Conservation (phyloP, 2,797 vertebrate genomes). For the Champsocephalus gunnari region DNA sequence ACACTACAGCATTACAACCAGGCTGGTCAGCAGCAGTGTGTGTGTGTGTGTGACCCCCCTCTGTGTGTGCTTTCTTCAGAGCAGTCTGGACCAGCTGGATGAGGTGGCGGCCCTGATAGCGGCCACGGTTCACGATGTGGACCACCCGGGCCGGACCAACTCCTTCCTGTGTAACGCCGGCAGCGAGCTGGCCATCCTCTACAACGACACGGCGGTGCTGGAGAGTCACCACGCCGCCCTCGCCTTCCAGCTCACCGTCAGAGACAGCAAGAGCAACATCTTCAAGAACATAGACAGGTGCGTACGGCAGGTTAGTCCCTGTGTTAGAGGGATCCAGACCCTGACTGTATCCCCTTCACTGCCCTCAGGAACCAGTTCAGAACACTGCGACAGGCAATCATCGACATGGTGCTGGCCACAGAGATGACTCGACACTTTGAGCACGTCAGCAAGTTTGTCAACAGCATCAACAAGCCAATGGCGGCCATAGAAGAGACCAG, state of each 20-base stretch:
- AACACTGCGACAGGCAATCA: constrained; percentile 92
- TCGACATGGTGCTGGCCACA: constrained; percentile 98
- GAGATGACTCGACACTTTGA: constrained; percentile 99
- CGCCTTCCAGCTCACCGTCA: constrained; percentile 94
- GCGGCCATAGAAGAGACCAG: constrained; percentile 86
- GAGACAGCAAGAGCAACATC: constrained; percentile 93
- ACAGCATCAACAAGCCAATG: constrained; percentile 97
- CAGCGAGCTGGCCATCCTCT: constrained; percentile 93
- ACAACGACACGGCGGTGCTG: constrained; percentile 94
- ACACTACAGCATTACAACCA: not conserved
- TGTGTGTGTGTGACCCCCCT: constrained; percentile 15
- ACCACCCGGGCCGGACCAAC: constrained; percentile 95
- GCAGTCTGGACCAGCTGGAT: constrained; percentile 93
- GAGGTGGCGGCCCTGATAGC: constrained; percentile 94
- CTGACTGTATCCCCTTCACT: not conserved
- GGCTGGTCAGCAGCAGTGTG: not conserved
- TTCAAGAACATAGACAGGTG: constrained; percentile 96
- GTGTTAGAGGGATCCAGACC: not conserved
- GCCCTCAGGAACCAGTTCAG: constrained; percentile 92
- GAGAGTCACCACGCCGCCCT: constrained; percentile 96
- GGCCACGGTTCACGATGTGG: constrained; percentile 94
- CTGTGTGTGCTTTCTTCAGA: constrained; percentile 66
- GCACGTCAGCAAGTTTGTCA: constrained; percentile 97
- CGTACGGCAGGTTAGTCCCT: constrained; percentile 9
- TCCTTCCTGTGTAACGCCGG: constrained; percentile 96